A percentile compares a stretch with the other conserved stretches of the same genome.
Evolutionary conservation across 1,140 invertebrate species (phyloP).

Genomic region (Eumaeus atala): DNA sequence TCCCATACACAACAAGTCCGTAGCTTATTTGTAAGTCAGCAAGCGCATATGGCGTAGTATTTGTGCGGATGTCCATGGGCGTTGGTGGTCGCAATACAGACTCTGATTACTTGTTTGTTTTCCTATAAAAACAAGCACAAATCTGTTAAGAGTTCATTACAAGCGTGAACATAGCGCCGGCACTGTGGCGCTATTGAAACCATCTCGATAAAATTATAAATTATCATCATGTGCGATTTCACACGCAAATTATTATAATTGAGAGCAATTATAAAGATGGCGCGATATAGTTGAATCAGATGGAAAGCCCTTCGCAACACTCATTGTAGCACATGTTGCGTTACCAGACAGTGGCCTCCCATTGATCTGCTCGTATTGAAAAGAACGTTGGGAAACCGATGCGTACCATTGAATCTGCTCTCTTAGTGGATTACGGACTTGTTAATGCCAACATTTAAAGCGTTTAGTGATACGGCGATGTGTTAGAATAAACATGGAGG

Average conservation of each 20-base stretch:
- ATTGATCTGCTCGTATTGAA: background rate
- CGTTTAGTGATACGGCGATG: no score
- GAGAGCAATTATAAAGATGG: background rate
- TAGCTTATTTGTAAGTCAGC: no score
- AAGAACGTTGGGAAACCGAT: conserved; percentile 36
- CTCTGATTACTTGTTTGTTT: no score
- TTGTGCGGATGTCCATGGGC: no score
- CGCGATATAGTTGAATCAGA: conserved; percentile 7
- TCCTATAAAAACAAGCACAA: no score
- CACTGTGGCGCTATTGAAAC: background rate
- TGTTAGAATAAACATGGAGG: no score
- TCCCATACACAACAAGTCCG: no score
- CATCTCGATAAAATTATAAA: background rate
- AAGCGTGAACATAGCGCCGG: no score
- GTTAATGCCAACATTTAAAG: no score
- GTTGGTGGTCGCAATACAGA: no score
- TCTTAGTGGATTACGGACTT: background rate
- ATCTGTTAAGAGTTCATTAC: no score
- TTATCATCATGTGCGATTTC: conserved; percentile 4
- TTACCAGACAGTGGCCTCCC: conserved; percentile 42
- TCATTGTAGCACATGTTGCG: conserved; percentile 37
- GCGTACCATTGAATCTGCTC: conserved; percentile 25
- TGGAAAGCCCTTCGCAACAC: conserved; percentile 37
- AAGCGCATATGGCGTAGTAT: no score
- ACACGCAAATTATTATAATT: conserved; percentile 4